Percentiles rank a stretch among this genome's conserved stretches.
These are phyloP conservation scores for Anagyrus pseudococci DNA, from an alignment of 2,888 invertebrate species.

Conservation along the genomic window DNA sequence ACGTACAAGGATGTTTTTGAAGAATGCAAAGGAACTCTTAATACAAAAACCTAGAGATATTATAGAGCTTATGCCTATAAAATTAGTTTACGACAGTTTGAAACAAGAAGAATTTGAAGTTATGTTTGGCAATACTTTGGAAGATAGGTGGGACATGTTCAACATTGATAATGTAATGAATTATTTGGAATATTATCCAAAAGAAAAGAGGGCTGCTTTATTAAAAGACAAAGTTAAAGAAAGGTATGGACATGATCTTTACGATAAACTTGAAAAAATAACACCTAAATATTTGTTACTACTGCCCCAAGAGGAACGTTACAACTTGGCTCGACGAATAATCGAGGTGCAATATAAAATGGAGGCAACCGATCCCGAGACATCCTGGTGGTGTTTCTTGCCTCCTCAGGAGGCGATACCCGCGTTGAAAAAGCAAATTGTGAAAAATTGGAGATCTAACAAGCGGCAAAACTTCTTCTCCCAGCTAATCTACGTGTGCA, in stretches of 20 bases:
- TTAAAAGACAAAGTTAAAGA: constrained; percentile 43
- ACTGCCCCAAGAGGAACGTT: constrained; percentile 47
- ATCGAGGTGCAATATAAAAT: constrained; percentile 32
- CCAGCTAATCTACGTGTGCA: constrained; percentile 52
- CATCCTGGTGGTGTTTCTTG: constrained; percentile 50
- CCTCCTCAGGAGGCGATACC: constrained; percentile 44
- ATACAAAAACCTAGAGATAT: constrained; percentile 43
- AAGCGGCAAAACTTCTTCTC: constrained; percentile 41
- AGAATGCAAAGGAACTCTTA: constrained; percentile 41
- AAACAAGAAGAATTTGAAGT: constrained; percentile 43
- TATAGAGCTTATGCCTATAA: constrained; percentile 43
- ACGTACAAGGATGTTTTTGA: constrained; percentile 45
- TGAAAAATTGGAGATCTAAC: constrained; percentile 30
- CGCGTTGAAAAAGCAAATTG: constrained; percentile 45
- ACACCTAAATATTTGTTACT: constrained; percentile 40
- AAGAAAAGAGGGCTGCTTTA: constrained; percentile 40
- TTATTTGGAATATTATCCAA: constrained; percentile 45
- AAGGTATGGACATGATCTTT: constrained; percentile 43
- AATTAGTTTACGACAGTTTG: constrained; percentile 40
- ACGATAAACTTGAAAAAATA: constrained; percentile 39
- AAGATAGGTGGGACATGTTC: constrained; percentile 33
- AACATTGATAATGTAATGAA: constrained; percentile 12
- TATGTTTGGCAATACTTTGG: constrained; percentile 47
- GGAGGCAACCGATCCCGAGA: constrained; percentile 1
- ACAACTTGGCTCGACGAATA: constrained; percentile 44